Evolutionary conservation across 2,797 vertebrate species (phyloP), one percentile per base, ranked within the genome.

Genomic region (Takifugu ocellatus): DNA sequence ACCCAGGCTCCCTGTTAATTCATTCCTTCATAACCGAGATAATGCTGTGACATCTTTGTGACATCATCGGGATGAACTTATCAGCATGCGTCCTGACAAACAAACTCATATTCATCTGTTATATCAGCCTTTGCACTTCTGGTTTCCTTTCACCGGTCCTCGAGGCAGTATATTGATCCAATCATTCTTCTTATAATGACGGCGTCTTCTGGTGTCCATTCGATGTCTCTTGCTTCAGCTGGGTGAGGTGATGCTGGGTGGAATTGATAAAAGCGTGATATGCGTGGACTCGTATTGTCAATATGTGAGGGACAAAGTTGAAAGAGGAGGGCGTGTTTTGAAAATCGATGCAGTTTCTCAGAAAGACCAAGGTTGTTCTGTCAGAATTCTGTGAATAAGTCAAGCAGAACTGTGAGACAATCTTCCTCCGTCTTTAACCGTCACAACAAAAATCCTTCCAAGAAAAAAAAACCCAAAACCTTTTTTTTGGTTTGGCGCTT

Each of bases 41-140:
- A 17, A 46, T 7, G 27, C 14, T 27, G 48, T 53, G 54, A 33
- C 45, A 39, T 54, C n/a, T 39, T 36, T 25, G 26, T 33, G 31
- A 61, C 39, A 10, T 49, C 25, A 45, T 33, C 12, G 0, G 26
- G 58, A 5, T 43, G 5, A 25, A 43, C 25, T 17, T 25, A 39
- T 14, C 3, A 3, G 14, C 31, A 52, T 50, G 6, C 6, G 27
- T 17, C 33, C 55, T 46, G 9, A 54, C 48, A 39, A 42, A 8
- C 25, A 55, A 24, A 51, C 2, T 1, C 21, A 62, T 45, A 50
- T 24, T 45, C 14, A 17, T 16, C 24, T 15, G 25, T 50, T 48
- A 63, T 56, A 67, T 56, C 33, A 49, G 11, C 47, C 17, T 54
- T 25, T 42, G 63, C 51, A 9, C 14, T 15, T 54, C 21, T 21